Evolutionary conservation across 1,140 invertebrate genomes (phyloP).

Genomic region (Chironomus tepperi): DNA sequence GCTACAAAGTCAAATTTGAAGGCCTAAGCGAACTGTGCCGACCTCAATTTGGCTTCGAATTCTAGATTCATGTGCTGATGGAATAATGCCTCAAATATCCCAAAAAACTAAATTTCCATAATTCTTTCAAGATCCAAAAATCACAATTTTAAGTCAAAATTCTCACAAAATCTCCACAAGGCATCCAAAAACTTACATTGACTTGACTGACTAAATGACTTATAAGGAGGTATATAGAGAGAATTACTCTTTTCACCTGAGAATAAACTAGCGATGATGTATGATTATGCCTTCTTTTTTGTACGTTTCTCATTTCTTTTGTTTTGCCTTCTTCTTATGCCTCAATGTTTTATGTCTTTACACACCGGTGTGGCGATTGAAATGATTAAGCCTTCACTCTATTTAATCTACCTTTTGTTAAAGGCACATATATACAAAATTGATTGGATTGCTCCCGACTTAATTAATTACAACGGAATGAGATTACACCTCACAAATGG

Average conservation of each 20-base stretch:
- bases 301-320: background rate
- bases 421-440: background rate
- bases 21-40: too few relatives aligned
- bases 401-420: background rate
- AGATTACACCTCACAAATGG: background rate
- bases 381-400: background rate
- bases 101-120: too few relatives aligned
- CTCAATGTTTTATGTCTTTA: background rate
- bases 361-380: background rate
- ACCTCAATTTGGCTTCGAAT: too few relatives aligned
- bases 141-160: too few relatives aligned
- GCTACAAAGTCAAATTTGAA: too few relatives aligned
- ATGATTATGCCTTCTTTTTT: conserved; percentile 4
- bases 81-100: too few relatives aligned
- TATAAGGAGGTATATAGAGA: too few relatives aligned
- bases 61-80: too few relatives aligned
- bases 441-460: background rate
- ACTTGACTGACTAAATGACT: too few relatives aligned
- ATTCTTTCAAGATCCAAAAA: too few relatives aligned
- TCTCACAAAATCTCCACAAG: too few relatives aligned
- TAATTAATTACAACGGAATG: background rate
- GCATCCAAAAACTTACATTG: too few relatives aligned
- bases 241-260: background rate
- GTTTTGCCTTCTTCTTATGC: background rate
- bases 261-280: conserved; percentile 9